Conservation (phyloP, 2,888 invertebrate genomes). For the Pristionchus fissidentatus region DNA sequence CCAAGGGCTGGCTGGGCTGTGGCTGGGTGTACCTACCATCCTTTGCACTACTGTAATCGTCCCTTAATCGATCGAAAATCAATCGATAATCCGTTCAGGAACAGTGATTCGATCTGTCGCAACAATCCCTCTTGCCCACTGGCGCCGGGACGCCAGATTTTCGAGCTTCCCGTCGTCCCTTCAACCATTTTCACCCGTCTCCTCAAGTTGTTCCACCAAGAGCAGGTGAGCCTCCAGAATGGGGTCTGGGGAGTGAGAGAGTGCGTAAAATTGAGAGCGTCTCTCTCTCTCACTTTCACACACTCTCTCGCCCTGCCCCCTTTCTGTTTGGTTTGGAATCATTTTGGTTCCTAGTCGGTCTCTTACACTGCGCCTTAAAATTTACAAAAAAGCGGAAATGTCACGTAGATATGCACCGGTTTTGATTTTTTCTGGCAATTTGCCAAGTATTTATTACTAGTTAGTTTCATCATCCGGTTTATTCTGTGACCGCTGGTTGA, state of each 20-base stretch:
- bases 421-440: too few species aligned
- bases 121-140: conserved; percentile 66
- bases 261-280: too few species aligned
- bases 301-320: too few species aligned
- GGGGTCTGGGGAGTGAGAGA: too few species aligned
- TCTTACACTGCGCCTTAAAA: not conserved
- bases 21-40: conserved; percentile 72
- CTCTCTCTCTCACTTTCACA: too few species aligned
- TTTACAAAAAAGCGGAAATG: conserved; percentile 11
- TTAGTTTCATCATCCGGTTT: too few species aligned
- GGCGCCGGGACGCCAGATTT: conserved; percentile 66
- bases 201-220: conserved; percentile 66
- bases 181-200: conserved; percentile 65
- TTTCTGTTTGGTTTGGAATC: too few species aligned
- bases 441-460: too few species aligned
- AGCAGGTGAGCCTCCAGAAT: conserved; percentile 52
- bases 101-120: conserved; percentile 63
- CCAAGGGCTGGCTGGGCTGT: conserved; percentile 71
- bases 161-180: conserved; percentile 68
- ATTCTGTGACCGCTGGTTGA: too few species aligned
- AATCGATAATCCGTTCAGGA: conserved; percentile 49
- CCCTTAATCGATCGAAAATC: not conserved
- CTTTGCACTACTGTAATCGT: conserved; percentile 66
- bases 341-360: too few species aligned
- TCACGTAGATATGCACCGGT: conserved; percentile 3